phyloP scores from a whole-genome alignment of 1,140 invertebrate genomes.

The Papilio helenus region DNA sequence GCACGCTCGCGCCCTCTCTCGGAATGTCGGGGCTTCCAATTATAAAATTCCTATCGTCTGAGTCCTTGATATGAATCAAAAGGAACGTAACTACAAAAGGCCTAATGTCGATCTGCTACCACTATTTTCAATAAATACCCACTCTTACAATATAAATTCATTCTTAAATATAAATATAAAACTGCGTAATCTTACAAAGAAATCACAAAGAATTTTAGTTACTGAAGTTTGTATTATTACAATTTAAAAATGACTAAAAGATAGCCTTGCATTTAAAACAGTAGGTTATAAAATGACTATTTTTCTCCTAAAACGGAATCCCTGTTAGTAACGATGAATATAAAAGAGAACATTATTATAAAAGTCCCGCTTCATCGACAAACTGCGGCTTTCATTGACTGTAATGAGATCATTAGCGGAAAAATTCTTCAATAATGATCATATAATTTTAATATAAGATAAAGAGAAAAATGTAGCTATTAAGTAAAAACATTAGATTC shows the following conservation, averaged over 20 bases:
- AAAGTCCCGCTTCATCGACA: not conserved
- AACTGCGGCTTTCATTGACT: not conserved
- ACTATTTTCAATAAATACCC: not conserved
- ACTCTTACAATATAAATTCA: not conserved
- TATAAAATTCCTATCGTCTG: not conserved
- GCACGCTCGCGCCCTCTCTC: not conserved
- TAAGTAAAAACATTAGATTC: not conserved
- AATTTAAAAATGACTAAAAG: too few species aligned
- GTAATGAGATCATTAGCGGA: not conserved
- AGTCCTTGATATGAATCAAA: not conserved
- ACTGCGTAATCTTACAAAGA: not conserved
- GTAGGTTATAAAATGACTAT: not conserved
- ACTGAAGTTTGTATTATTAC: too few species aligned
- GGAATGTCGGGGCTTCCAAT: not conserved
- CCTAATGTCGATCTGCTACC: not conserved
- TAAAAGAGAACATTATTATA: not conserved
- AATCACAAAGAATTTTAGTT: not conserved
- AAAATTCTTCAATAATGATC: not conserved
- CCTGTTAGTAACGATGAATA: not conserved
- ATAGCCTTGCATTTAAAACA: not conserved
- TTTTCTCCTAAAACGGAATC: not conserved
- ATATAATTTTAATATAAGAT: not conserved
- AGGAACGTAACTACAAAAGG: slow-evolving; percentile 5
- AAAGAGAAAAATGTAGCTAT: not conserved
- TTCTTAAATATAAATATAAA: not conserved